A percentile compares a stretch with the other conserved stretches of the same genome.
phyloP scores from a whole-genome alignment of 2,888 invertebrate species.

The Itoplectis maculator region DNA sequence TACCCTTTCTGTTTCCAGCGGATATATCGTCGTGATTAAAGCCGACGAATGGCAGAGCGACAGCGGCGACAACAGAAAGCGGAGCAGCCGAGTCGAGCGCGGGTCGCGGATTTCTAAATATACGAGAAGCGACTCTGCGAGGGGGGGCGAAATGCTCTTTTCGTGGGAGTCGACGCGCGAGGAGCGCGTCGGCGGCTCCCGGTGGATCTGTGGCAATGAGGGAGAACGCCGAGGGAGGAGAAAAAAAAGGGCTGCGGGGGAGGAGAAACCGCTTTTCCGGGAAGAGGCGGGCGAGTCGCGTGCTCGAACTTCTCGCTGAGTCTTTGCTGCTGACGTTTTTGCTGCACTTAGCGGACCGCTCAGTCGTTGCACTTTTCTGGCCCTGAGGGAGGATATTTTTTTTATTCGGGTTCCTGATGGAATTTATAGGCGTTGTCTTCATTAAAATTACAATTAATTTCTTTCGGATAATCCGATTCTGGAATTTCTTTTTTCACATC shows the following conservation, averaged over 20 bases:
- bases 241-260: background rate
- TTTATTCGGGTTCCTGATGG: no score
- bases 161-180: background rate
- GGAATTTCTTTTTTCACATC: no score
- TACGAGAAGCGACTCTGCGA: no score
- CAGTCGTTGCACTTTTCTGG: no score
- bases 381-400: no score
- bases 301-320: constrained; percentile 69
- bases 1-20: constrained; percentile 17
- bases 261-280: background rate
- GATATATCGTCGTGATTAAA: constrained; percentile 75
- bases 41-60: constrained; percentile 45
- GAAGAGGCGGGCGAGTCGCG: constrained; percentile 69
- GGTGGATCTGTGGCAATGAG: constrained; percentile 4
- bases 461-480: no score
- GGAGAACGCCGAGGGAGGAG: no score
- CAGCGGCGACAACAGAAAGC: constrained; percentile 40
- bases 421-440: no score
- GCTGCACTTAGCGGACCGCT: no score
- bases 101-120: constrained; percentile 75
- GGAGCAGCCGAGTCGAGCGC: constrained; percentile 44
- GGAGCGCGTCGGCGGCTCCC: no score
- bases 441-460: no score
- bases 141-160: constrained; percentile 67
- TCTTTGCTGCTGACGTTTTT: no score